phyloP scores from a whole-genome alignment of 2,888 invertebrate genomes.

The Netelia melanura region DNA sequence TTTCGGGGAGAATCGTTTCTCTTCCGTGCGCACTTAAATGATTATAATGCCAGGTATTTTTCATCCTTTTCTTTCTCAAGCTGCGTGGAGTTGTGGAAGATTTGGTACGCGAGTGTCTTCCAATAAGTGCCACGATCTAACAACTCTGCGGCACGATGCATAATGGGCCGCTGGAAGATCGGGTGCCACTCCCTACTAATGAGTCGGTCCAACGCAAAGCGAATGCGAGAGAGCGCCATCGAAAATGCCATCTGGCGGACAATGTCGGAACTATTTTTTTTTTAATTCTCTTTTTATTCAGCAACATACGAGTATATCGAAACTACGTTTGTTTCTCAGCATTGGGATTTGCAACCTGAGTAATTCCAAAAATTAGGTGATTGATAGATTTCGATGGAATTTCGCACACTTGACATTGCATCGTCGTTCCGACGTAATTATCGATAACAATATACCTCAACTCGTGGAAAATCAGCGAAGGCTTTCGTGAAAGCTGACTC shows the following conservation, averaged over 20 bases:
- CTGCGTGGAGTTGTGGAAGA: background rate
- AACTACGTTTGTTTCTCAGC: too few relatives aligned
- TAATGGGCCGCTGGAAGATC: constrained; percentile 2
- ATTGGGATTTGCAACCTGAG: too few relatives aligned
- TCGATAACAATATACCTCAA: too few relatives aligned
- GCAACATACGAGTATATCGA: too few relatives aligned
- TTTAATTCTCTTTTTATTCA: background rate
- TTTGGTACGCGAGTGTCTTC: background rate
- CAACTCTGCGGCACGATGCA: constrained; percentile 3
- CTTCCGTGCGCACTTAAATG: constrained; percentile 24
- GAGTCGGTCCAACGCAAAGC: constrained; percentile 13
- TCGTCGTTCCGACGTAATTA: too few relatives aligned
- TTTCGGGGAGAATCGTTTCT: constrained; percentile 64
- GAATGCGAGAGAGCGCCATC: background rate
- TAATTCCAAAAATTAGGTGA: too few relatives aligned
- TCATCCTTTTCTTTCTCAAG: background rate
- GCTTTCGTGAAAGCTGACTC: background rate
- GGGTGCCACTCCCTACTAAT: constrained; percentile 5
- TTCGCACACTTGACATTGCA: too few relatives aligned
- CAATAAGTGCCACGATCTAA: constrained; percentile 21
- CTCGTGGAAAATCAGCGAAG: background rate
- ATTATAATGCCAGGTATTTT: background rate
- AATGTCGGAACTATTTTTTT: constrained; percentile 40
- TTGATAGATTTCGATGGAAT: too few relatives aligned
- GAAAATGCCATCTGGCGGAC: constrained; percentile 12